Evolutionary conservation across 1,140 invertebrate species (phyloP).

Genomic region (Spodoptera frugiperda): DNA sequence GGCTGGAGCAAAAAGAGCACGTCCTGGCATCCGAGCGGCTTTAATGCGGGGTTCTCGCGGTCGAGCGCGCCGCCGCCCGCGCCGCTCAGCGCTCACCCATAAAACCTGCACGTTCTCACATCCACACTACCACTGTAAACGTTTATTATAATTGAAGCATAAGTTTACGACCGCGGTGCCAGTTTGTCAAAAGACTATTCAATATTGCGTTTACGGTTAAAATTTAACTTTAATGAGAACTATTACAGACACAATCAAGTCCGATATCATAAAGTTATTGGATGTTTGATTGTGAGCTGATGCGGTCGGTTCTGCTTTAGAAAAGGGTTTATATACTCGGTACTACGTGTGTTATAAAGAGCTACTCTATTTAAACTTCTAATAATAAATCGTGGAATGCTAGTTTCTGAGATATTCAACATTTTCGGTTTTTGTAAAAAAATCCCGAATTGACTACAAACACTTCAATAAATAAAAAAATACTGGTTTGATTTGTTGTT

Average conservation of each 20-base stretch:
- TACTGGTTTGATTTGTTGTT: too few species aligned
- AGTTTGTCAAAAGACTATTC: conserved; percentile 68
- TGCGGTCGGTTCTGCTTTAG: neutral
- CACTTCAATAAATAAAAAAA: too few species aligned
- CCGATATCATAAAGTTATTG: conserved; percentile 33
- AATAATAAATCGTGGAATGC: conserved; percentile 45
- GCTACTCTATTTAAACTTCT: conserved; percentile 15
- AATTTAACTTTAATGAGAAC: conserved; percentile 42
- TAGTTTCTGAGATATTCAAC: too few species aligned
- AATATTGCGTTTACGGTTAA: conserved; percentile 57
- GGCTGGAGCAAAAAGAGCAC: conserved; percentile 70
- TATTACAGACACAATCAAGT: conserved; percentile 3
- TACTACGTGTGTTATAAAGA: neutral
- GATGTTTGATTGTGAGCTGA: conserved; percentile 8
- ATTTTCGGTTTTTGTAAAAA: too few species aligned
- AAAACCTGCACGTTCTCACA: conserved; percentile 77
- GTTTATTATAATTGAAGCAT: conserved; percentile 82
- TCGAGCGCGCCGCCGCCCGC: conserved; percentile 43
- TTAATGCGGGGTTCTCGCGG: conserved; percentile 66
- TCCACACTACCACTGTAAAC: conserved; percentile 69
- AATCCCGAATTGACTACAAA: too few species aligned
- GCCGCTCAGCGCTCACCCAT: conserved; percentile 58
- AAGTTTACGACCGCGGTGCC: conserved; percentile 71
- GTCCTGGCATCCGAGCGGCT: conserved; percentile 66
- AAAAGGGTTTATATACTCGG: neutral